Conservation (phyloP, 2,888 invertebrate genomes). For the Rhopalosiphum nymphaeae region DNA sequence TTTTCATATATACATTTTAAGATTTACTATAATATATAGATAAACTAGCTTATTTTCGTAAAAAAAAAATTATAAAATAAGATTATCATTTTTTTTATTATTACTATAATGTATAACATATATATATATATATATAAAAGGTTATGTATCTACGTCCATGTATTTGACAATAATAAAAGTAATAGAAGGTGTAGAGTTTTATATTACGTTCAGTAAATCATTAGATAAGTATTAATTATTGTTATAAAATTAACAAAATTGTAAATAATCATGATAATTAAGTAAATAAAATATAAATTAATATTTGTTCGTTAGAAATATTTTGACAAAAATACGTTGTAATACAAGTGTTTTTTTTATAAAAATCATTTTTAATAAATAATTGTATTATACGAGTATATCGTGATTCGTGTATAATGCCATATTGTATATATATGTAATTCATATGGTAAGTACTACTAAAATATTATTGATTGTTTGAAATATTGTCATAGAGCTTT, state of each 20-base stretch:
- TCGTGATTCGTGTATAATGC: neutral
- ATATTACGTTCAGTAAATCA: neutral
- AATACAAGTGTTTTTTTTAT: neutral
- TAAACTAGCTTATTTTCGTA: no score
- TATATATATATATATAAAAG: no score
- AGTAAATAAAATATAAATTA: neutral
- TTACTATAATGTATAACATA: no score
- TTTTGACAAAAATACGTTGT: neutral
- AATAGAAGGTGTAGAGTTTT: neutral
- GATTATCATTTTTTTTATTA: no score
- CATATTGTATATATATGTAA: neutral
- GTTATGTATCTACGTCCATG: no score
- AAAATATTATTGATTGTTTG: constrained; percentile 11
- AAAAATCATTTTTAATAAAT: neutral
- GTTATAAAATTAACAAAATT: neutral
- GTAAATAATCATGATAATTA: neutral
- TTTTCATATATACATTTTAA: no score
- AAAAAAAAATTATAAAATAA: no score
- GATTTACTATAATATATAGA: no score
- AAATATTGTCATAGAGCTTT: neutral
- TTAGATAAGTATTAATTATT: neutral
- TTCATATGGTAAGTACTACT: neutral
- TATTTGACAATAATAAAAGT: neutral
- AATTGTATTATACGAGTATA: neutral
- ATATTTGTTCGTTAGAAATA: neutral